Percentiles rank a stretch among this genome's conserved stretches.
phyloP scores from a whole-genome alignment of 1,140 invertebrate species.

The Bombus turneri region DNA sequence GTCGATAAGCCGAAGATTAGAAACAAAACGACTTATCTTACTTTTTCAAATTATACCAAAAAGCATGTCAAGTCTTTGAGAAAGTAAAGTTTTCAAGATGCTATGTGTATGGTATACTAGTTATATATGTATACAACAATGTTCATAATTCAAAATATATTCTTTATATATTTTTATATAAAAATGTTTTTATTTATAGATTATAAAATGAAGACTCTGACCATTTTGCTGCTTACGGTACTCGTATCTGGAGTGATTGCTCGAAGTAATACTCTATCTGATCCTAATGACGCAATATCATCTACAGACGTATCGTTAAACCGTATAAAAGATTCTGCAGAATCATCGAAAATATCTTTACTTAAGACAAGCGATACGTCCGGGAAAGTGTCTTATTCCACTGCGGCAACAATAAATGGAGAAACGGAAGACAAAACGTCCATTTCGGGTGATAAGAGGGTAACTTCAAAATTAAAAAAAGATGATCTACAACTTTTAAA shows the following conservation, averaged over 20 bases:
- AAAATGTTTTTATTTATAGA: constrained; percentile 35
- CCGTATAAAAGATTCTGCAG: not conserved
- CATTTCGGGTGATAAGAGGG: not conserved
- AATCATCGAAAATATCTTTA: not conserved
- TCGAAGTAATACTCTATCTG: not conserved
- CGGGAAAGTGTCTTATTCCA: not conserved
- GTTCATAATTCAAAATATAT: not conserved
- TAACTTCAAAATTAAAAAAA: not conserved
- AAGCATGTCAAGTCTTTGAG: not conserved
- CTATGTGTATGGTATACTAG: too few species aligned
- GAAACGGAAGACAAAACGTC: not conserved
- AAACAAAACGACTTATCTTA: not conserved
- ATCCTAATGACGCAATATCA: not conserved
- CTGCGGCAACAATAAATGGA: not conserved
- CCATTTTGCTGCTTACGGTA: constrained; percentile 46
- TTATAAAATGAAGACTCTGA: constrained; percentile 48
- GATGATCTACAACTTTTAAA: constrained; percentile 2
- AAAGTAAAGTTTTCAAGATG: not conserved
- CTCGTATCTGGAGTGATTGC: constrained; percentile 6
- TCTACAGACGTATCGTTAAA: not conserved
- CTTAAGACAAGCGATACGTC: not conserved
- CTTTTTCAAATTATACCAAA: not conserved
- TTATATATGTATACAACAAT: not conserved
- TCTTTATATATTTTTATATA: not conserved
- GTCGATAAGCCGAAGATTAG: not conserved